These are phyloP conservation scores for Pteria penguin DNA, from an alignment of 2,888 invertebrate species.

Conservation along the genomic window DNA sequence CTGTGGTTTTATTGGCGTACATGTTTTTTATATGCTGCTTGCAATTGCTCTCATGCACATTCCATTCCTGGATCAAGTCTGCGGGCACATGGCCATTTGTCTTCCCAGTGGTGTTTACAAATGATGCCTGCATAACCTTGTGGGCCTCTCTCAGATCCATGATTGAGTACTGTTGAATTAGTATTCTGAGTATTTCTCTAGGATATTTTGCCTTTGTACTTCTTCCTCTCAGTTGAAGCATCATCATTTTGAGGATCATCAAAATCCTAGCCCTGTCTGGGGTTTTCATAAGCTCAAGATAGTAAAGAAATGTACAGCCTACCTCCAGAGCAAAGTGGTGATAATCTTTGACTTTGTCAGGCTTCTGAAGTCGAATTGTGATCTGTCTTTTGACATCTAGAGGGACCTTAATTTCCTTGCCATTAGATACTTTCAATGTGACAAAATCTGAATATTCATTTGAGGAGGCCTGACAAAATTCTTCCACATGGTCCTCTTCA, in stretches of 20 bases:
- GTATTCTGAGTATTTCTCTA: slow-evolving; percentile 10
- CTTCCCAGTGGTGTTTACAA: slow-evolving; percentile 18
- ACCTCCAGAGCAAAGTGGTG: slow-evolving; percentile 7
- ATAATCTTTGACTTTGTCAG: slow-evolving; percentile 29
- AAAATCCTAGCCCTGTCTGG: slow-evolving; percentile 1
- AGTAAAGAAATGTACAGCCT: slow-evolving; percentile 7
- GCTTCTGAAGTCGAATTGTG: neutral
- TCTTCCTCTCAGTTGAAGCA: neutral
- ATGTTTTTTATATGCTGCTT: slow-evolving; percentile 21
- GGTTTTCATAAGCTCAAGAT: neutral
- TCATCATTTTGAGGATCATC: slow-evolving; percentile 17
- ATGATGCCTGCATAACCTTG: slow-evolving; percentile 11
- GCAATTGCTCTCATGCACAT: slow-evolving; percentile 24
- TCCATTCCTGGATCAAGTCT: slow-evolving; percentile 26
- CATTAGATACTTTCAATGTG: neutral
- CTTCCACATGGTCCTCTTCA: neutral
- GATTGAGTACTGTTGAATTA: slow-evolving; percentile 21
- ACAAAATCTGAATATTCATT: neutral
- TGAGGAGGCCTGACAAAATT: neutral
- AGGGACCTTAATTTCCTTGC: neutral
- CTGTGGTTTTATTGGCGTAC: slow-evolving; percentile 8
- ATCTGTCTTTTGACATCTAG: neutral
- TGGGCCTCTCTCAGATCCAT: slow-evolving; percentile 15
- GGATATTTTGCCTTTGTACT: slow-evolving; percentile 17
- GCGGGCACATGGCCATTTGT: slow-evolving; percentile 19